Evolutionary conservation across 1,140 invertebrate genomes (phyloP).

Genomic region (Drosophila punjabiensis): DNA sequence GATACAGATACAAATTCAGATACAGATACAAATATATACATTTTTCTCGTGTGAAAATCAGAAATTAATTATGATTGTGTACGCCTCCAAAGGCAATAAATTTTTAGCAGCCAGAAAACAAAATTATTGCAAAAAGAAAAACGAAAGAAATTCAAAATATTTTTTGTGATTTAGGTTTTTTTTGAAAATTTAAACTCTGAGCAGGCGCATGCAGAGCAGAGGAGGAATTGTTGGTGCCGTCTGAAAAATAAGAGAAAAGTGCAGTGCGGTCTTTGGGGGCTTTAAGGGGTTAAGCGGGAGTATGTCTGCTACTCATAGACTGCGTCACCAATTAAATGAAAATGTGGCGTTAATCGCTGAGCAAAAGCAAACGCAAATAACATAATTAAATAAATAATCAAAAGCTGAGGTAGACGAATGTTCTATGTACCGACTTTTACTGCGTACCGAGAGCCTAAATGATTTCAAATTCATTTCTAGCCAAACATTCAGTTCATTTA

Average conservation of each 20-base stretch:
- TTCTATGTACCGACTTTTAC: conserved; percentile 8
- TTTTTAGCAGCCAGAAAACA: conserved; percentile 48
- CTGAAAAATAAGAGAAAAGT: conserved; percentile 69
- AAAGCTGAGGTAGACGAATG: conserved; percentile 30
- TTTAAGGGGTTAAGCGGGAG: not conserved
- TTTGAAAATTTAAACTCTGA: conserved; percentile 48
- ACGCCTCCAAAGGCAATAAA: conserved; percentile 74
- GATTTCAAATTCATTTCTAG: conserved; percentile 63
- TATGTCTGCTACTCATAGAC: conserved; percentile 21
- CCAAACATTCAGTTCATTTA: conserved; percentile 63
- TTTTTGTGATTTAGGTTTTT: conserved; percentile 37
- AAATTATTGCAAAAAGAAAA: conserved; percentile 58
- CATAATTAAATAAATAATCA: conserved; percentile 68
- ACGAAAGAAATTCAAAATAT: conserved; percentile 23
- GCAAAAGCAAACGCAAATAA: conserved; percentile 20
- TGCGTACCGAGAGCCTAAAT: conserved; percentile 46
- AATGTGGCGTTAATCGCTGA: conserved; percentile 74
- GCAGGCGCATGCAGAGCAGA: conserved; percentile 46
- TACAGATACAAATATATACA: conserved; percentile 54
- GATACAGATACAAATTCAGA: conserved; percentile 43
- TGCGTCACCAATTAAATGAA: conserved; percentile 82
- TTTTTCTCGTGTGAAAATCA: conserved; percentile 62
- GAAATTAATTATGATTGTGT: conserved; percentile 78
- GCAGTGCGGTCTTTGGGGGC: conserved; percentile 27
- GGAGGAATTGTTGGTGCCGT: conserved; percentile 76